These are phyloP conservation scores for Masticophis lateralis DNA, from an alignment of 2,797 vertebrate genomes.

Conservation along the genomic window DNA sequence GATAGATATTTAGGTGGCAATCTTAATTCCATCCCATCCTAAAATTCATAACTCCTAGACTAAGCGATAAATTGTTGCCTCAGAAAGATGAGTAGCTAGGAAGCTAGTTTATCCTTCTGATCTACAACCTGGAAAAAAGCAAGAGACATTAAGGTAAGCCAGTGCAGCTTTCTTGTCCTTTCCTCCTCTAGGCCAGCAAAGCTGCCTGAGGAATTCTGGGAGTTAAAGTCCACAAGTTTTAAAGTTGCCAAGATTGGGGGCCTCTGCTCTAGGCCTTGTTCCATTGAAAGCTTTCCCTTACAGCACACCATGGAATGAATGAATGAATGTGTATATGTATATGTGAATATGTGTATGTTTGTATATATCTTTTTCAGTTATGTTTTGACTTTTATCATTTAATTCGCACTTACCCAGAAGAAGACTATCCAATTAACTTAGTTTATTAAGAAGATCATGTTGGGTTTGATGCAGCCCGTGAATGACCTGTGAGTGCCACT, in stretches of 20 bases:
- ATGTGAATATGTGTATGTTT: not conserved
- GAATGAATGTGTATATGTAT: not conserved
- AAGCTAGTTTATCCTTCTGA: not conserved
- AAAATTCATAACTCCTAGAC: not conserved
- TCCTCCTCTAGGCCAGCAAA: not conserved
- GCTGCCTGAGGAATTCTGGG: no score
- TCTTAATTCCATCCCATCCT: not conserved
- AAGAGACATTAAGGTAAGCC: not conserved
- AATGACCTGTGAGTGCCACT: slow-evolving; percentile 46
- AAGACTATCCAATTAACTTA: slow-evolving; percentile 33
- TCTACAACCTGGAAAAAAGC: not conserved
- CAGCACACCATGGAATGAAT: not conserved
- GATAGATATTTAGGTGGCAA: not conserved
- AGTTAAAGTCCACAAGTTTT: no score
- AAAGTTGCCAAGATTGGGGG: no score
- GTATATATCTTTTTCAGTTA: not conserved
- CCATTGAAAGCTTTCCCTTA: not conserved
- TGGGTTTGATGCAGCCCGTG: slow-evolving; percentile 37
- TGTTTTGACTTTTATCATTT: not conserved
- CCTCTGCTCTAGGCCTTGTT: not conserved
- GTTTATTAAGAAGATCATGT: slow-evolving; percentile 43
- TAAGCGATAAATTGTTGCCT: not conserved
- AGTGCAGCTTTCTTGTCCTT: not conserved
- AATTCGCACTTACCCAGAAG: slow-evolving; percentile 40
- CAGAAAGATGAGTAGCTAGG: not conserved